These are phyloP conservation scores for Drosophila bunnanda DNA, from an alignment of 2,888 invertebrate genomes.

Conservation along the genomic window DNA sequence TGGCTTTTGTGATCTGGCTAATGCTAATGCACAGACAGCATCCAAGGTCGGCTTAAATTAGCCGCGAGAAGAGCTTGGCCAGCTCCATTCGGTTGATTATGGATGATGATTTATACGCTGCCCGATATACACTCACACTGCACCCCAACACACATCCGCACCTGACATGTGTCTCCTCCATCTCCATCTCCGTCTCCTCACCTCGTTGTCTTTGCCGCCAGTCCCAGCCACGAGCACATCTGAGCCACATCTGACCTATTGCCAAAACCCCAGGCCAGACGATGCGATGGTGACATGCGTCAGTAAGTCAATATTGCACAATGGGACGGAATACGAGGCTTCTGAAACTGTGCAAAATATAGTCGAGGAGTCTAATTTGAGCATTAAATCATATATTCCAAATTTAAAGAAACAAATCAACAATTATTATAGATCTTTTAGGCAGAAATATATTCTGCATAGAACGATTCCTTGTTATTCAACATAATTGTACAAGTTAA, in stretches of 20 bases:
- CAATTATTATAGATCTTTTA: neutral
- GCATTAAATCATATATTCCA: neutral
- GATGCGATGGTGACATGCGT: slow-evolving; percentile 31
- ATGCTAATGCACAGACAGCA: slow-evolving; percentile 60
- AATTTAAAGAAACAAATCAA: too few relatives aligned
- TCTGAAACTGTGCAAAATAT: neutral
- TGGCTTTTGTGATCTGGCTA: slow-evolving; percentile 67
- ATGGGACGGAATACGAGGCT: slow-evolving; percentile 15
- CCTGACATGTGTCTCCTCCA: slow-evolving; percentile 15
- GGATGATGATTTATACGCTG: slow-evolving; percentile 48
- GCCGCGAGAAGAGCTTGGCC: slow-evolving; percentile 46
- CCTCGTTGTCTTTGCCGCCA: neutral
- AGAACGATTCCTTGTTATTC: too few relatives aligned
- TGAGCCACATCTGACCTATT: slow-evolving; percentile 47
- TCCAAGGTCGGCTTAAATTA: slow-evolving; percentile 53
- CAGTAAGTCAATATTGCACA: slow-evolving; percentile 27
- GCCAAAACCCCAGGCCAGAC: slow-evolving; percentile 19
- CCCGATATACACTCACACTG: slow-evolving; percentile 35
- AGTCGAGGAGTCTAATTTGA: neutral
- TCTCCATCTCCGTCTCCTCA: neutral
- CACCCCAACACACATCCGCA: slow-evolving; percentile 16
- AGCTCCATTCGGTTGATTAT: slow-evolving; percentile 46
- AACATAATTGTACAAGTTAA: too few relatives aligned
- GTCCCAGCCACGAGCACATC: slow-evolving; percentile 10
- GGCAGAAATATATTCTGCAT: too few relatives aligned